Evolutionary conservation across 2,113 vertebrate species (phyloP), one percentile per base, ranked within the genome.

Genomic region (Limanda limanda): DNA sequence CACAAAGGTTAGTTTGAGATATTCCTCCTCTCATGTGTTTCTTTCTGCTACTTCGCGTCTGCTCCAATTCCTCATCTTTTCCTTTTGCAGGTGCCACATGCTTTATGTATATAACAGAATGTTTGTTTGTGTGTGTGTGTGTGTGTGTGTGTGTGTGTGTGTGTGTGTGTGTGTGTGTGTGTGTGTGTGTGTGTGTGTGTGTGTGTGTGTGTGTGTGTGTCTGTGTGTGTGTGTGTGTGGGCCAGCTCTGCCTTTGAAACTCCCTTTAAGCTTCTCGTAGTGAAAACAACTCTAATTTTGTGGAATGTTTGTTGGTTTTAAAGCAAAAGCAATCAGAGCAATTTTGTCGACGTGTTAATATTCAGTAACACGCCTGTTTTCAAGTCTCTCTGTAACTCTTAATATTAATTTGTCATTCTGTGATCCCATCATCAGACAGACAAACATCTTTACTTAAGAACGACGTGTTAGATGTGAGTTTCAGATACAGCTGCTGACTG

Each of bases 201-300:
- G 45, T n/a, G 15, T 51, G 48, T 65, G 51, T 45, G 35, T 21
- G 40, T 56, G 51, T 31, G 23, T 31, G 70, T 4, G 3, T 12
- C 21, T 42, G 51, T 27, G 25, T n/a, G n/a, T n/a, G n/a, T n/a
- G n/a, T n/a, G n/a, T n/a, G n/a, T n/a, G n/a, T n/a, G n/a, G 31
- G 62, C 20, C 9, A 24, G 42, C 23, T 64, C 45, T 70, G 27
- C 55, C 14, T 51, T 42, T 62, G 31, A 37, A 37, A 21, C 62
- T 72, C 47, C 61, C 54, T 31, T 55, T n/a, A 42, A 55, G 31
- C n/a, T 17, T 54, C 58, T 35, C 23, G 20, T 5, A 63, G 5
- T 18, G n/a, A 52, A 63, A 69, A 64, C 37, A 78, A 12, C 60
- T 15, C 70, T 13, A 68, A 42, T 10, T 20, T 31, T 17, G 5